Percentiles rank a stretch among this genome's conserved stretches.
These are phyloP conservation scores for Pomatostomus ruficeps DNA, from an alignment of 2,113 vertebrate species.

Conservation along the genomic window DNA sequence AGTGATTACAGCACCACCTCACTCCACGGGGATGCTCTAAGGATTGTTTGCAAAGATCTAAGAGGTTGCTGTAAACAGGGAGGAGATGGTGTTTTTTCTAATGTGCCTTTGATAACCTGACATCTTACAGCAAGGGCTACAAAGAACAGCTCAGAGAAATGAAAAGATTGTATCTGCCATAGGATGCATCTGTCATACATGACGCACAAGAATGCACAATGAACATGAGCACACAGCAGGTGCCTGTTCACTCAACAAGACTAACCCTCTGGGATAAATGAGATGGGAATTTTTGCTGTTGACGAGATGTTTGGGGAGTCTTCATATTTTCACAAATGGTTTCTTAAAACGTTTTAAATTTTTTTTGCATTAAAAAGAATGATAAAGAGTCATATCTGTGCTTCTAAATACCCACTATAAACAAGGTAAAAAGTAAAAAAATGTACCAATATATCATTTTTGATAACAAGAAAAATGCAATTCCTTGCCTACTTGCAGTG, in stretches of 20 bases:
- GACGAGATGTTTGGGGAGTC: background rate
- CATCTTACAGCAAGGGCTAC: background rate
- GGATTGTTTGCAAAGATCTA: background rate
- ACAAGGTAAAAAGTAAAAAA: background rate
- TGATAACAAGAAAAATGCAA: background rate
- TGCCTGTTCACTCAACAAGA: background rate
- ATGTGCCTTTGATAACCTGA: constrained; percentile 6
- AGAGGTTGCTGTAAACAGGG: background rate
- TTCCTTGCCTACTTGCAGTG: background rate
- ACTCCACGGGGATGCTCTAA: background rate
- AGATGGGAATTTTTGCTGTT: background rate
- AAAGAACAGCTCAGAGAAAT: constrained; percentile 5
- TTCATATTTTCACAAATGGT: background rate
- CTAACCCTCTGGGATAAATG: background rate
- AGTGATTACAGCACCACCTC: background rate
- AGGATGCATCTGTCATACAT: background rate
- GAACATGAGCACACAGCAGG: background rate
- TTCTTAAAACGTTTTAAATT: background rate
- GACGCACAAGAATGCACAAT: background rate
- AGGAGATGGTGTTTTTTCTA: background rate
- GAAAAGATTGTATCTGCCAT: background rate
- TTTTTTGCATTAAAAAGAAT: background rate
- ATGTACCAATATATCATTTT: background rate
- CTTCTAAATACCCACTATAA: background rate
- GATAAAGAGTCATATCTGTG: background rate